phyloP scores from a whole-genome alignment of 1,140 invertebrate species.

The silkworm (Bombyx mori) region DNA sequence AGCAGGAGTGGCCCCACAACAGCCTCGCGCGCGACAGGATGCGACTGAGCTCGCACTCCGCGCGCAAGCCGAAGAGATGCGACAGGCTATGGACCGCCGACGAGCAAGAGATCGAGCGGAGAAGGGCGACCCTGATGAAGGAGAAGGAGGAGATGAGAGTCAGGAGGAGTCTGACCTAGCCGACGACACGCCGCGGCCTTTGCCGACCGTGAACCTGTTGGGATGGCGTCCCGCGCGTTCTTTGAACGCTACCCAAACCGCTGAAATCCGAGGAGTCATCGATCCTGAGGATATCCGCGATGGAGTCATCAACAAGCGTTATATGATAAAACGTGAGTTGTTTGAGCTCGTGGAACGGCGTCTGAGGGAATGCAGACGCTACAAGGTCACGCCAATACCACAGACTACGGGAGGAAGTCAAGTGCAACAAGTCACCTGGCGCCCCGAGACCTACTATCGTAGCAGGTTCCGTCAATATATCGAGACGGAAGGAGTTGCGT shows the following conservation, averaged over 20 bases:
- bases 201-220: neutral
- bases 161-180: neutral
- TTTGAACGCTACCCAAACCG: neutral
- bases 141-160: neutral
- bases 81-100: neutral
- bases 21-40: neutral
- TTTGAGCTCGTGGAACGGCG: neutral
- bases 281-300: neutral
- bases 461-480: neutral
- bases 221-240: neutral
- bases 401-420: neutral
- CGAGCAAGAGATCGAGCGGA: neutral
- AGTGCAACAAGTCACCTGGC: neutral
- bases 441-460: neutral
- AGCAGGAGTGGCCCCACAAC: neutral
- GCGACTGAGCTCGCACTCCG: neutral
- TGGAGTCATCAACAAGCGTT: neutral
- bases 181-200: neutral
- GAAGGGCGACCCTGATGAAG: neutral
- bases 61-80: too few species aligned
- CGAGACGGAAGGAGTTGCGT: neutral
- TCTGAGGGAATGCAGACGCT: conserved; percentile 1
- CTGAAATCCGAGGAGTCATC: neutral
- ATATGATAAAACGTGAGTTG: neutral
- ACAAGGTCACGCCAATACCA: neutral